phyloP scores from a whole-genome alignment of 2,888 invertebrate genomes.

The Clostera curtula region DNA sequence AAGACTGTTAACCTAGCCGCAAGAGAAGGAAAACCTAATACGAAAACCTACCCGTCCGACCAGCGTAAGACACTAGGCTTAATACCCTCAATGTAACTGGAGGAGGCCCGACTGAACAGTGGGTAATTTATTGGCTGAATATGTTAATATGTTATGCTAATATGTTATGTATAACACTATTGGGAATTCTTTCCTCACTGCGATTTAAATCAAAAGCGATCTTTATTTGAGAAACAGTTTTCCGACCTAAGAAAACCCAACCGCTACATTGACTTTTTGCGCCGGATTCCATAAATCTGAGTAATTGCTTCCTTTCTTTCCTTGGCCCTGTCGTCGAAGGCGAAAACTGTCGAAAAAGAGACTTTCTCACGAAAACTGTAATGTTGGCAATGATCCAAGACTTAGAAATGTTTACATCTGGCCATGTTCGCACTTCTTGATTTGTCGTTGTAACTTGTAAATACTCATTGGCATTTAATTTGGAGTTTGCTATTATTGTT shows the following conservation, averaged over 20 bases:
- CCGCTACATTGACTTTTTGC: constrained; percentile 30
- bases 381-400: constrained; percentile 49
- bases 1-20: too few species aligned
- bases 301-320: constrained; percentile 62
- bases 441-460: constrained; percentile 19
- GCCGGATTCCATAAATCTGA: constrained; percentile 59
- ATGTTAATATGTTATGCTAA: too few species aligned
- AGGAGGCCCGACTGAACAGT: too few species aligned
- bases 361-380: constrained; percentile 46
- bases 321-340: constrained; percentile 31
- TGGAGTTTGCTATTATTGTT: too few species aligned
- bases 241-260: constrained; percentile 17
- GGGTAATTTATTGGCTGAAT: too few species aligned
- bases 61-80: too few species aligned
- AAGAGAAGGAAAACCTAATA: too few species aligned
- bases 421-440: constrained; percentile 29
- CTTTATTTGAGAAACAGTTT: constrained; percentile 14
- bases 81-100: too few species aligned
- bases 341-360: constrained; percentile 48
- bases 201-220: constrained; percentile 7
- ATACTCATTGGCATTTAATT: constrained; percentile 11
- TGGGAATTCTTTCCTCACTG: constrained; percentile 4
- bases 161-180: constrained; percentile 1
- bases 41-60: too few species aligned
- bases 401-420: constrained; percentile 38